These are phyloP conservation scores for Nemoura dubitans DNA, from an alignment of 2,888 invertebrate genomes.

Conservation along the genomic window DNA sequence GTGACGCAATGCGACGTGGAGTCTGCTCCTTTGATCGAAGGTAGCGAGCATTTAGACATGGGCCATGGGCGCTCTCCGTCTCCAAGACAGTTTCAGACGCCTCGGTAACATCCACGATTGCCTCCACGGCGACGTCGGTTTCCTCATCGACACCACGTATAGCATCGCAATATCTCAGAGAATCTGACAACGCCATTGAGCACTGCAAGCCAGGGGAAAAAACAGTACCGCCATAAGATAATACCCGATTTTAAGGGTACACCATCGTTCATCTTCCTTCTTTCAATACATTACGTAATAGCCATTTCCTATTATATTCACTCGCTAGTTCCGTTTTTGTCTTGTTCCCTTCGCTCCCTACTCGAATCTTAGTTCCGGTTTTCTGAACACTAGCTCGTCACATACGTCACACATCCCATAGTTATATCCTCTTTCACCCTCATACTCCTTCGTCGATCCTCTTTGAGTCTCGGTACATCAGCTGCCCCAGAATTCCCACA, in stretches of 20 bases:
- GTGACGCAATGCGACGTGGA: too few relatives aligned
- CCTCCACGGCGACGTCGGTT: background rate
- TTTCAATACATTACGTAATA: slow-evolving; percentile 29
- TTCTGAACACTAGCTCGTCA: slow-evolving; percentile 34
- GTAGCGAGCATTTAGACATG: background rate
- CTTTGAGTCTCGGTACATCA: background rate
- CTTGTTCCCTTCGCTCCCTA: slow-evolving; percentile 26
- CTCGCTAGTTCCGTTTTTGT: slow-evolving; percentile 33
- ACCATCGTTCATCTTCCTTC: slow-evolving; percentile 29
- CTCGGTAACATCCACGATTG: background rate
- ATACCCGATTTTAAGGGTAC: slow-evolving; percentile 23
- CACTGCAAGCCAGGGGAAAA: background rate
- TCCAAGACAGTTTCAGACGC: background rate
- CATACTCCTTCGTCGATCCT: slow-evolving; percentile 32
- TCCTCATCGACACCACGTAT: background rate
- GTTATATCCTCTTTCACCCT: slow-evolving; percentile 41
- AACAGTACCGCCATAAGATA: slow-evolving; percentile 14
- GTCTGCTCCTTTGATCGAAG: background rate
- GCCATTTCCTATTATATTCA: slow-evolving; percentile 37
- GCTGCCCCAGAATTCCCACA: slow-evolving; percentile 36
- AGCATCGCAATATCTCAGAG: background rate
- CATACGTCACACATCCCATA: slow-evolving; percentile 4
- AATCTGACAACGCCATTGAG: background rate
- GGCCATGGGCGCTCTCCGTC: too few relatives aligned
- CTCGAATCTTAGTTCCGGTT: slow-evolving; percentile 39